These are phyloP conservation scores for Arion vulgaris DNA, from an alignment of 1,140 invertebrate genomes.

Conservation along the genomic window DNA sequence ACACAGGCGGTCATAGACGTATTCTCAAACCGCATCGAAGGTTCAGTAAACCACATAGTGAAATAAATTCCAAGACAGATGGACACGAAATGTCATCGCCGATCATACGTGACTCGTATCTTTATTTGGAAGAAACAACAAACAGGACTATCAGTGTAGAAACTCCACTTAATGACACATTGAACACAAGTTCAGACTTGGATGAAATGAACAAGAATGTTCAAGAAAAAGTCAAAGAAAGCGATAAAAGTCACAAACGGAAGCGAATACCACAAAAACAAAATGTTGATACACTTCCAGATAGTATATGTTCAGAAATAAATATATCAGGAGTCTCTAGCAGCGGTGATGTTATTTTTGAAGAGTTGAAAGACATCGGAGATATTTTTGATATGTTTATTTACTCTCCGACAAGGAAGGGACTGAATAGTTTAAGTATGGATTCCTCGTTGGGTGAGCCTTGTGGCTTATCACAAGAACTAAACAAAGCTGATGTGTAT, in stretches of 20 bases:
- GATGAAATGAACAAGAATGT: background rate
- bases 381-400: too few relatives aligned
- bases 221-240: background rate
- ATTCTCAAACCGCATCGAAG: constrained; percentile 22
- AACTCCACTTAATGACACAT: background rate
- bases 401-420: background rate
- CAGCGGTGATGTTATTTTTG: background rate
- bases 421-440: background rate
- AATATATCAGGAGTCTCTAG: background rate
- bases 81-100: background rate
- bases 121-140: background rate
- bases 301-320: background rate
- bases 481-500: background rate
- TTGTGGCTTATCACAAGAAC: background rate
- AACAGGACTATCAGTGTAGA: background rate
- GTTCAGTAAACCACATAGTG: background rate
- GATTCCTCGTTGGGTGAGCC: background rate
- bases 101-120: background rate
- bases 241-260: background rate
- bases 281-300: background rate
- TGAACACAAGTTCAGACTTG: background rate
- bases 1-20: background rate
- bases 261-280: background rate
- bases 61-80: background rate
- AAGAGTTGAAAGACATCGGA: background rate